Percentiles rank a stretch among this genome's conserved stretches.
Evolutionary conservation across 2,113 vertebrate species (phyloP).

Genomic region (Centropristis striata): DNA sequence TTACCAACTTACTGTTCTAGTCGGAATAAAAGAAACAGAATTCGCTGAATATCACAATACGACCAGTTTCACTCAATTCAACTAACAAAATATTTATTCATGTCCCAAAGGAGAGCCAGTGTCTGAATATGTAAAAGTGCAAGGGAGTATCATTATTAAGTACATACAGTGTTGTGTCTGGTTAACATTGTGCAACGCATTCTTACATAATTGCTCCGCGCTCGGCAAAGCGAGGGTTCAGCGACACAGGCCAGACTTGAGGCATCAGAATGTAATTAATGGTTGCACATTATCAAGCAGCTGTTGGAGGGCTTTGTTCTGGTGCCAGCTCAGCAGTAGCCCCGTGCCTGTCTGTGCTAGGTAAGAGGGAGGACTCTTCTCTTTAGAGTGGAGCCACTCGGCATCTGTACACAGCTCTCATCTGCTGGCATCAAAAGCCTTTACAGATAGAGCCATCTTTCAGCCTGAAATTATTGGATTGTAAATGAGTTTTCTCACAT

Average conservation of each 20-base stretch:
- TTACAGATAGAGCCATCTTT: slow-evolving; percentile 21
- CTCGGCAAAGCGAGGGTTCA: slow-evolving; percentile 37
- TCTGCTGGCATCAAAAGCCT: slow-evolving; percentile 40
- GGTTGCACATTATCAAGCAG: slow-evolving; percentile 79
- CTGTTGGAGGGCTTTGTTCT: slow-evolving; percentile 77
- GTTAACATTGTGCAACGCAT: slow-evolving; percentile 51
- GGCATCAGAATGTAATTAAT: slow-evolving; percentile 81
- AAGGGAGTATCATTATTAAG: slow-evolving; percentile 34
- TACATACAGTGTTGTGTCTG: slow-evolving; percentile 30
- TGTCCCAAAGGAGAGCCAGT: slow-evolving; percentile 2
- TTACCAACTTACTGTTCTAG: background rate
- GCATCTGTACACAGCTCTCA: slow-evolving; percentile 56
- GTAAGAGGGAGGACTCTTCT: slow-evolving; percentile 50
- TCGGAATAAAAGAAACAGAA: slow-evolving; percentile 9
- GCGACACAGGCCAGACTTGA: slow-evolving; percentile 68
- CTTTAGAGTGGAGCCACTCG: slow-evolving; percentile 54
- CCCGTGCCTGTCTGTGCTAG: slow-evolving; percentile 50
- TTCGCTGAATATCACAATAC: slow-evolving; percentile 16
- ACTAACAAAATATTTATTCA: slow-evolving; percentile 21
- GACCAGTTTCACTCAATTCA: slow-evolving; percentile 21
- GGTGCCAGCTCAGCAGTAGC: slow-evolving; percentile 68
- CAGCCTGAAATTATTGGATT: slow-evolving; percentile 19
- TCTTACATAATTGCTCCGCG: slow-evolving; percentile 69
- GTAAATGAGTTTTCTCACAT: slow-evolving; percentile 13
- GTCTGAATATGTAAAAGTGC: slow-evolving; percentile 27